Evolutionary conservation across 2,113 vertebrate species (phyloP).

Genomic region (Noturus placidus): DNA sequence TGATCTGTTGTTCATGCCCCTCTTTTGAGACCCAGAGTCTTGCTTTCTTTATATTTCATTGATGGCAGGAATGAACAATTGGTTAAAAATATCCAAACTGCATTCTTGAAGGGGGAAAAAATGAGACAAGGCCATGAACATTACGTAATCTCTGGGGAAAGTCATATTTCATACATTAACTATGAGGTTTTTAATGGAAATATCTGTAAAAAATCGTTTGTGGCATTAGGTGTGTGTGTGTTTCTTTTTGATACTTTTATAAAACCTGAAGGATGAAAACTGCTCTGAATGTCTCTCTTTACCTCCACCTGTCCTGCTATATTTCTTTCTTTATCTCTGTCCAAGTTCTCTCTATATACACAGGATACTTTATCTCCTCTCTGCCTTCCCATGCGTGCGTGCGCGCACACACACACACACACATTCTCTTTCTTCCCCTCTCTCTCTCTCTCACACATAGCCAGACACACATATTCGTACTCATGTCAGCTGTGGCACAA

Average conservation of each 20-base stretch:
- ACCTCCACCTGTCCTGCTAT: neutral
- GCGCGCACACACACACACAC: constrained; percentile 19
- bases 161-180: constrained; percentile 33
- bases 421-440: neutral
- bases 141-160: constrained; percentile 29
- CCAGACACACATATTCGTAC: constrained; percentile 50
- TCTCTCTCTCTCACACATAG: constrained; percentile 7
- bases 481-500: constrained; percentile 58
- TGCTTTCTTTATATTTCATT: constrained; percentile 26
- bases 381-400: neutral
- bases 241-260: neutral
- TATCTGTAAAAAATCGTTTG: constrained; percentile 24
- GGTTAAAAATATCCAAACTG: constrained; percentile 3
- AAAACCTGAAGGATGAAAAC: neutral
- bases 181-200: constrained; percentile 40
- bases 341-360: constrained; percentile 1
- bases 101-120: constrained; percentile 9
- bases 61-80: constrained; percentile 25
- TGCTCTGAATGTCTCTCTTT: neutral
- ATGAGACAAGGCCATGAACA: neutral
- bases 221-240: neutral
- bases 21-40: constrained; percentile 6
- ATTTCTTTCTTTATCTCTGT: constrained; percentile 9
- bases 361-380: neutral
- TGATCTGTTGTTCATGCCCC: constrained; percentile 32